Percentiles rank a stretch among this genome's conserved stretches.
phyloP scores from a whole-genome alignment of 2,113 vertebrate genomes.

The Gobiocypris rarus region DNA sequence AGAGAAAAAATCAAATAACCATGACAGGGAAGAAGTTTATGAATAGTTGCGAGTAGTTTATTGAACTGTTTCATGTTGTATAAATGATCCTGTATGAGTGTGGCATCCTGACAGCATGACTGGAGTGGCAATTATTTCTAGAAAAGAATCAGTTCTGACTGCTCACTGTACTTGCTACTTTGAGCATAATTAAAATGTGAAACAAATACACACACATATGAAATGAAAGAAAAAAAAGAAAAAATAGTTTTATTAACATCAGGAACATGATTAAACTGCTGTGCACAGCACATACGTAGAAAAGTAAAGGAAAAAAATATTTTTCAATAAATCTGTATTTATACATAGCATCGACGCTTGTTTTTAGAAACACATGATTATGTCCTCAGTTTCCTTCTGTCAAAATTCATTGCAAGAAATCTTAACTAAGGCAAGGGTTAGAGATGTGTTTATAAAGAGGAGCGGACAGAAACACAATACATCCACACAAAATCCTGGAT shows the following conservation, averaged over 20 bases:
- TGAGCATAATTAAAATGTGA: background rate
- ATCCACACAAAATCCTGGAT: conserved; percentile 40
- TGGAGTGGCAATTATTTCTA: background rate
- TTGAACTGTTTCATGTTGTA: conserved; percentile 27
- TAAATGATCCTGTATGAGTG: conserved; percentile 36
- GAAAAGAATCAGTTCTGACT: conserved; percentile 4
- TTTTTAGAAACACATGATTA: conserved; percentile 78
- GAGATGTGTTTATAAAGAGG: conserved; percentile 80
- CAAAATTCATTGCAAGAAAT: conserved; percentile 79
- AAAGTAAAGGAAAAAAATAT: conserved; percentile 85
- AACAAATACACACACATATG: conserved; percentile 5
- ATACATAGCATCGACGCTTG: conserved; percentile 66
- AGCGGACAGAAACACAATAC: conserved; percentile 65
- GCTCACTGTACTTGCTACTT: background rate
- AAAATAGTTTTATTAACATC: conserved; percentile 81
- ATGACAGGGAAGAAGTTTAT: conserved; percentile 21
- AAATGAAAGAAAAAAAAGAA: conserved; percentile 69
- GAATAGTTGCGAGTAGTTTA: conserved; percentile 23
- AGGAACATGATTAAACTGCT: conserved; percentile 85
- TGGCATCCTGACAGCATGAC: conserved; percentile 24
- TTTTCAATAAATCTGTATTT: conserved; percentile 67
- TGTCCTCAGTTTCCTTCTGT: conserved; percentile 75
- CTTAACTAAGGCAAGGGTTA: conserved; percentile 82
- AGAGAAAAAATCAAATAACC: conserved; percentile 8
- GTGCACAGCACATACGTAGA: conserved; percentile 97